Percentiles rank a stretch among this genome's conserved stretches.
phyloP scores from a whole-genome alignment of 2,797 vertebrate species.

The Neomorphus geoffroyi region DNA sequence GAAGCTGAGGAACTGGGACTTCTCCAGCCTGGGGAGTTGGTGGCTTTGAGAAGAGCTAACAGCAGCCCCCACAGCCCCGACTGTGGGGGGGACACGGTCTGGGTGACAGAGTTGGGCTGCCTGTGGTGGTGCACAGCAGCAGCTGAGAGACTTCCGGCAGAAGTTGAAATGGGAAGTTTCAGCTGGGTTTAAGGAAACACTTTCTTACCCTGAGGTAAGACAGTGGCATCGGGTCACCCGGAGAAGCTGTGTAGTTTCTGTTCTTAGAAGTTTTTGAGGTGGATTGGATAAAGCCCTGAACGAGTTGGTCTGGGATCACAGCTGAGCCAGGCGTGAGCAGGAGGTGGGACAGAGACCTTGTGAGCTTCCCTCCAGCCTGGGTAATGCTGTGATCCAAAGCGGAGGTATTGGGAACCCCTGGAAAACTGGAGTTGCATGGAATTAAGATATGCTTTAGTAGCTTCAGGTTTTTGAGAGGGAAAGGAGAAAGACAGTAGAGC shows the following conservation, averaged over 20 bases:
- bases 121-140: neutral
- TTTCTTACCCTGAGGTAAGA: neutral
- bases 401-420: neutral
- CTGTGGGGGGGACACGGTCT: rapidly evolving
- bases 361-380: neutral
- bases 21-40: neutral
- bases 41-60: neutral
- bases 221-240: neutral
- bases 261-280: neutral
- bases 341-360: neutral
- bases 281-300: neutral
- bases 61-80: neutral
- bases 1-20: neutral
- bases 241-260: neutral
- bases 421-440: neutral
- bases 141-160: neutral
- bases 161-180: neutral
- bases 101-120: neutral
- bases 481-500: neutral
- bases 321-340: neutral
- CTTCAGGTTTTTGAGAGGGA: neutral
- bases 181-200: neutral
- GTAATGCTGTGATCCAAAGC: neutral
- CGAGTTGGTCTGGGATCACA: neutral
- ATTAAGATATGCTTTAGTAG: neutral